These are phyloP conservation scores for Coenobita brevimanus DNA, from an alignment of 1,140 invertebrate genomes.

Conservation along the genomic window DNA sequence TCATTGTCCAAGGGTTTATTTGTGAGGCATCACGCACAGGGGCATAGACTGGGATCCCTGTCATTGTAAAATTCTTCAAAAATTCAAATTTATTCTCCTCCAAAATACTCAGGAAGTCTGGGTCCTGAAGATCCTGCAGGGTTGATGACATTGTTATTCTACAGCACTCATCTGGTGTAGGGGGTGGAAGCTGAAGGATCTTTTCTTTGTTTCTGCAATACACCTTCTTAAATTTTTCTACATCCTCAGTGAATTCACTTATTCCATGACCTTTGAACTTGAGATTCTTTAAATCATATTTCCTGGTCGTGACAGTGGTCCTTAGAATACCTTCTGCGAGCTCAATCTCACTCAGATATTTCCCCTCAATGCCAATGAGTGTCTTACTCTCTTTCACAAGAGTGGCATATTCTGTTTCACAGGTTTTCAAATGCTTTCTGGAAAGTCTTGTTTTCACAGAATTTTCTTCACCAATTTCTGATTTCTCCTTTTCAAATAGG, in stretches of 20 bases:
- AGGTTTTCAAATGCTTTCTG: constrained; percentile 33
- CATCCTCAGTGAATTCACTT: constrained; percentile 45
- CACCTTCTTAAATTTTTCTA: constrained; percentile 28
- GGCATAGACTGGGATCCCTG: constrained; percentile 65
- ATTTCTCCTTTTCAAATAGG: constrained; percentile 3
- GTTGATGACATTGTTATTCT: constrained; percentile 56
- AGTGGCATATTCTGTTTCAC: constrained; percentile 39
- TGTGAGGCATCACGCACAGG: constrained; percentile 62
- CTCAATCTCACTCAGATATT: constrained; percentile 55
- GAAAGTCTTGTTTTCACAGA: constrained; percentile 18
- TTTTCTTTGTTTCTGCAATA: constrained; percentile 5
- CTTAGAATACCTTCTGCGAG: constrained; percentile 64
- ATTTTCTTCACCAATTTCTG: background rate
- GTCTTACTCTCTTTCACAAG: constrained; percentile 63
- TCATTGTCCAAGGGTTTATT: constrained; percentile 67
- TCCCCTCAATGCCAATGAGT: constrained; percentile 54
- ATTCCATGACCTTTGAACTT: constrained; percentile 61
- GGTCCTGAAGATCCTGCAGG: constrained; percentile 61
- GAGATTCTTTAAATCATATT: constrained; percentile 53
- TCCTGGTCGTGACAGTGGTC: constrained; percentile 56
- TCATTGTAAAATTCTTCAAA: constrained; percentile 61
- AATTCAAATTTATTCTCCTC: constrained; percentile 64
- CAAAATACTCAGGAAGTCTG: constrained; percentile 39
- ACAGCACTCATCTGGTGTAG: constrained; percentile 62
- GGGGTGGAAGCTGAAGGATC: constrained; percentile 34